These are phyloP conservation scores for Eupithecia subfuscata DNA, from an alignment of 2,888 invertebrate genomes.

Conservation along the genomic window DNA sequence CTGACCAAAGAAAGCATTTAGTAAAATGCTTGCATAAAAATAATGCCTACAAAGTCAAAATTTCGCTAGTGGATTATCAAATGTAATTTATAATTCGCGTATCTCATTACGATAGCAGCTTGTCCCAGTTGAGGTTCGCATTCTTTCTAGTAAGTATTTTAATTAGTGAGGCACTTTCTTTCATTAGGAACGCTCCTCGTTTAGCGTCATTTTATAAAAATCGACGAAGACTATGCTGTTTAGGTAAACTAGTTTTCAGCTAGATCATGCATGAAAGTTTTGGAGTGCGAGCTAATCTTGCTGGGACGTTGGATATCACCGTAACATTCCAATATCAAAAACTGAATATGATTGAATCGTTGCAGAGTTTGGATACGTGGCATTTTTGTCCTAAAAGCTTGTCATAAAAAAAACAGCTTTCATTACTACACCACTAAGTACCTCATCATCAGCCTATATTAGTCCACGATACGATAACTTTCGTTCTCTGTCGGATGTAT, in stretches of 20 bases:
- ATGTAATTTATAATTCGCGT: conserved; percentile 43
- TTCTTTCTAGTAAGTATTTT: conserved; percentile 52
- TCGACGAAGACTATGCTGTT: conserved; percentile 23
- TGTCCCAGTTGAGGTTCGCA: conserved; percentile 43
- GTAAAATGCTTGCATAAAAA: background rate
- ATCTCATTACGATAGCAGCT: conserved; percentile 45
- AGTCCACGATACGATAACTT: too few species aligned
- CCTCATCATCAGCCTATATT: too few species aligned
- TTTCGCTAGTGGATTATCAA: conserved; percentile 27
- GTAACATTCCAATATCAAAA: too few species aligned
- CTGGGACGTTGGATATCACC: too few species aligned
- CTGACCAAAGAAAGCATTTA: background rate
- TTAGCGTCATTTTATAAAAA: conserved; percentile 47
- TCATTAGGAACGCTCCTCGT: conserved; percentile 43
- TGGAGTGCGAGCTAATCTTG: background rate
- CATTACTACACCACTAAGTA: too few species aligned
- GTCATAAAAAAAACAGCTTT: too few species aligned
- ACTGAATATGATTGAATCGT: too few species aligned
- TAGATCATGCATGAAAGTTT: background rate
- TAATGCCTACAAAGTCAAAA: conserved; percentile 6
- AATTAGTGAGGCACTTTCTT: conserved; percentile 53
- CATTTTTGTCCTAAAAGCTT: too few species aligned
- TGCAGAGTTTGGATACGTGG: too few species aligned
- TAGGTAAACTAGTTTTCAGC: conserved; percentile 11
- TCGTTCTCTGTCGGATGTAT: too few species aligned